These are phyloP conservation scores for Acanthiza pusilla DNA, from an alignment of 2,797 vertebrate genomes.

Conservation along the genomic window DNA sequence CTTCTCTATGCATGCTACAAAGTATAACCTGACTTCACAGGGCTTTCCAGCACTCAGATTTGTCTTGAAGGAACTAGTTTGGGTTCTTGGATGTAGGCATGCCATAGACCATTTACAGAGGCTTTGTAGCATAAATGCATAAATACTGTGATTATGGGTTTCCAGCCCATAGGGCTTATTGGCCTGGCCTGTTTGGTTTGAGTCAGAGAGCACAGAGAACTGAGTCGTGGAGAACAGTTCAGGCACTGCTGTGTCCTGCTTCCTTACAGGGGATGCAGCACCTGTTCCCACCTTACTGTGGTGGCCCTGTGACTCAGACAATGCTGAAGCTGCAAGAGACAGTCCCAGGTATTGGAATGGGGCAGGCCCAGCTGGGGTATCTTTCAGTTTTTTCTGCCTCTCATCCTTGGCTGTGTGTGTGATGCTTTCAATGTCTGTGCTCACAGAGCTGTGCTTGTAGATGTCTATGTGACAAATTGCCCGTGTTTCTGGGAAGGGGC, in stretches of 20 bases:
- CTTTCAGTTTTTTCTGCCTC: not conserved
- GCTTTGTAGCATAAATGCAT: not conserved
- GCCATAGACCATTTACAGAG: not conserved
- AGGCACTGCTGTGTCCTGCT: not conserved
- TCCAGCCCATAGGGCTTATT: not conserved
- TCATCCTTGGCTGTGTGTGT: fast-evolving
- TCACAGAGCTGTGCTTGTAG: not conserved
- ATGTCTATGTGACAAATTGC: not conserved
- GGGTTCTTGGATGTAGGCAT: not conserved
- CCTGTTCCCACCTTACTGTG: not conserved
- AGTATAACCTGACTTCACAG: not conserved
- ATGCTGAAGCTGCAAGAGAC: not conserved
- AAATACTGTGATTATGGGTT: not conserved
- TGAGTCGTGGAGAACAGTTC: fast-evolving
- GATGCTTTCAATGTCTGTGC: not conserved
- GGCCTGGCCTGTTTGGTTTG: not conserved
- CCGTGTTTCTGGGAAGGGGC: not conserved
- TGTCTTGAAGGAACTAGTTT: not conserved
- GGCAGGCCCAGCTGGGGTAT: not conserved
- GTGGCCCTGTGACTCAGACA: not conserved
- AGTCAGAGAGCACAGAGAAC: not conserved
- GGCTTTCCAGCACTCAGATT: not conserved
- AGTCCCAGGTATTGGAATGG: not conserved
- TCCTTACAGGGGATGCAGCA: not conserved
- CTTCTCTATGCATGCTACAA: not conserved